Conservation (phyloP, 2,888 invertebrate genomes). For the Ochlodes sylvanus region DNA sequence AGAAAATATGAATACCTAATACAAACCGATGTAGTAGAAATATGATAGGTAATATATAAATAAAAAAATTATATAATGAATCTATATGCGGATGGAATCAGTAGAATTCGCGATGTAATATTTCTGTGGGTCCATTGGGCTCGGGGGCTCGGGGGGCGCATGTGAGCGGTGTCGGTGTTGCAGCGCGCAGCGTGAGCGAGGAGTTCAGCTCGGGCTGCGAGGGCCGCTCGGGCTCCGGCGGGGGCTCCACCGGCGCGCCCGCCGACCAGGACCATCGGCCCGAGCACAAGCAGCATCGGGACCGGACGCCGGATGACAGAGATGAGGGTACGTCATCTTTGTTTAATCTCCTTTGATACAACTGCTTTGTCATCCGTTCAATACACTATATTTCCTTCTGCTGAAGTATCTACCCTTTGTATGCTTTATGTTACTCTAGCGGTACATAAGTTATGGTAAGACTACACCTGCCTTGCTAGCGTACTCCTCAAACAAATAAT, state of each 20-base stretch:
- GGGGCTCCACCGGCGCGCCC: constrained; percentile 80
- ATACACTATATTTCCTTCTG: no score
- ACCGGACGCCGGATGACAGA: constrained; percentile 94
- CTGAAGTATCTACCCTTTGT: no score
- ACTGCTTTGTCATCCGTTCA: no score
- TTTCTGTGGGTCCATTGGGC: not conserved
- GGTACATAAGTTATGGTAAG: no score
- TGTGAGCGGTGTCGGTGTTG: constrained; percentile 74
- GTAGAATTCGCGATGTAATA: not conserved
- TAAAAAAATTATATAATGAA: no score
- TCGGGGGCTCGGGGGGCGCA: constrained; percentile 55
- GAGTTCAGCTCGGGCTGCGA: constrained; percentile 98
- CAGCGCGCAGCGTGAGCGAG: constrained; percentile 98
- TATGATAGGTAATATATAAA: no score
- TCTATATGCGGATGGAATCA: not conserved
- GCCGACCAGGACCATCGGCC: constrained; percentile 80
- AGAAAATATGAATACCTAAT: no score
- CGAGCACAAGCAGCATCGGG: constrained; percentile 84
- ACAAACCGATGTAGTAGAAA: no score
- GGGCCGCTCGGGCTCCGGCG: constrained; percentile 94
- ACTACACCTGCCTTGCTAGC: no score
- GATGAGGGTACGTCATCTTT: constrained; percentile 90
- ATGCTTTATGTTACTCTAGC: no score
- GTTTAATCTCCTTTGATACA: no score
- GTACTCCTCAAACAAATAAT: no score